Percentiles rank a stretch among this genome's conserved stretches.
These are phyloP conservation scores for Bubo scandiacus DNA, from an alignment of 2,113 vertebrate genomes.

Conservation along the genomic window DNA sequence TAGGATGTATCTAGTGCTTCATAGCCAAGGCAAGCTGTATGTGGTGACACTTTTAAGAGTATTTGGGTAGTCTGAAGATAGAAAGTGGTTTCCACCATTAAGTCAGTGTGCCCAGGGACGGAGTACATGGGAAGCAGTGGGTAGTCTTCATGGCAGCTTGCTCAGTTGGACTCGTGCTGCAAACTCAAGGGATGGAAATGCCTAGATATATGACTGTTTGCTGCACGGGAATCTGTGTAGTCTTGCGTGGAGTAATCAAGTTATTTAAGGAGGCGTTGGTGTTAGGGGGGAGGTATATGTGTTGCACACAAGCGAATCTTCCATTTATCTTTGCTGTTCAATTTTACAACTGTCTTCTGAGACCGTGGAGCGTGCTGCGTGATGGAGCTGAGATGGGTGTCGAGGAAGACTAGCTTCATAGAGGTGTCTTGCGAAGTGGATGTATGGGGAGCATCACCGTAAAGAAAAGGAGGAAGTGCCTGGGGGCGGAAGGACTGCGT, in stretches of 20 bases:
- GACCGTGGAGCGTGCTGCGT: rapidly evolving
- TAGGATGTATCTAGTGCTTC: constrained; percentile 29
- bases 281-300: neutral
- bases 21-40: constrained; percentile 8
- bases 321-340: neutral
- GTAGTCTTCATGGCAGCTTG: neutral
- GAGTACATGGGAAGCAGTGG: neutral
- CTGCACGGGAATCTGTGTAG: neutral
- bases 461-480: neutral
- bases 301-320: neutral
- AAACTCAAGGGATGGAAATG: neutral
- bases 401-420: neutral
- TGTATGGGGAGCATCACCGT: neutral
- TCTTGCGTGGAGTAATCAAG: neutral
- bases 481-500: neutral
- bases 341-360: neutral
- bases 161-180: neutral
- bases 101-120: neutral
- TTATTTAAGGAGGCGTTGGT: neutral
- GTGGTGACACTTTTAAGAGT: neutral
- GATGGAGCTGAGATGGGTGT: neutral
- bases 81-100: constrained; percentile 13
- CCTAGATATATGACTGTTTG: neutral
- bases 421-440: neutral
- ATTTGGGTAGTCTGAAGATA: constrained; percentile 43